These are phyloP conservation scores for Xestoiulus laeticollis DNA, from an alignment of 2,888 invertebrate genomes.

Conservation along the genomic window DNA sequence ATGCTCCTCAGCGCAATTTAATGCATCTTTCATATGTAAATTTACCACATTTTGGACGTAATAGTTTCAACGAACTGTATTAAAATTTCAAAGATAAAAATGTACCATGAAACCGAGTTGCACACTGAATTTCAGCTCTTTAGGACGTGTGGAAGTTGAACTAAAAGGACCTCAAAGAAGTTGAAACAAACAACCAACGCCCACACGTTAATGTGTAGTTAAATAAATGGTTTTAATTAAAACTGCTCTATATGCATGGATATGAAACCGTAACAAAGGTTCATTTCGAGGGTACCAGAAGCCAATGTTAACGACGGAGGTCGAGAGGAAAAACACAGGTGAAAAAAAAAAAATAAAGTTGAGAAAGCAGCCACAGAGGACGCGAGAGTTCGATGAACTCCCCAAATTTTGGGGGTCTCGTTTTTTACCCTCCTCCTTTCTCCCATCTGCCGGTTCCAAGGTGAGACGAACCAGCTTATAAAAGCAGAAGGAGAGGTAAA, in stretches of 20 bases:
- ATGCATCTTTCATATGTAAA: no score
- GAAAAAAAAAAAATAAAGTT: neutral
- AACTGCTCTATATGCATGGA: neutral
- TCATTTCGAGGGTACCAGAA: slow-evolving; percentile 8
- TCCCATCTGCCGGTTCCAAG: slow-evolving; percentile 20
- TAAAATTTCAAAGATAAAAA: no score
- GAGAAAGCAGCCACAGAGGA: neutral
- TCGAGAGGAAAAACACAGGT: neutral
- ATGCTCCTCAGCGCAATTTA: no score
- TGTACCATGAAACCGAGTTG: no score
- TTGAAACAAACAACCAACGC: neutral
- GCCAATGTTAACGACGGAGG: neutral
- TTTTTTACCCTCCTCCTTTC: slow-evolving; percentile 10
- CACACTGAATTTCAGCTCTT: no score
- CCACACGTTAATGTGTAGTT: no score
- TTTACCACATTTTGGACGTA: no score
- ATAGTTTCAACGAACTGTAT: no score
- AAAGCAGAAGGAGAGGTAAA: neutral
- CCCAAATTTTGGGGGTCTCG: slow-evolving; percentile 4
- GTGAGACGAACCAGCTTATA: neutral
- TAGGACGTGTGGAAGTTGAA: no score
- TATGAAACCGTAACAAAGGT: neutral
- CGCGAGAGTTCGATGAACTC: slow-evolving; percentile 20
- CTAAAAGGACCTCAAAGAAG: no score
- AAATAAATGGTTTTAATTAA: neutral